These are phyloP conservation scores for Horisme vitalbata DNA, from an alignment of 2,888 invertebrate genomes.

Conservation along the genomic window DNA sequence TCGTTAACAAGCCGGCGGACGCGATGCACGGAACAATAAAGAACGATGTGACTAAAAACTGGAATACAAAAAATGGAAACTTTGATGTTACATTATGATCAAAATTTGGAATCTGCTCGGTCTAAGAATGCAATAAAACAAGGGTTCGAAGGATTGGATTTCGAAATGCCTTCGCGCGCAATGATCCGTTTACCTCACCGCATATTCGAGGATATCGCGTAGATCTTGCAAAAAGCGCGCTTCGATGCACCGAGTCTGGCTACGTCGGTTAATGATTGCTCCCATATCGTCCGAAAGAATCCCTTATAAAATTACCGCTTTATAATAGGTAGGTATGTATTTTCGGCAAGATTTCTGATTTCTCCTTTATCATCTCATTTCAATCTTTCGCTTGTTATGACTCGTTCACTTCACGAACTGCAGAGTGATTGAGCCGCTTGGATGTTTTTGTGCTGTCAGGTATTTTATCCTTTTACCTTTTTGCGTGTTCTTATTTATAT, in stretches of 20 bases:
- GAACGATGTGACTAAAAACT: conserved; percentile 67
- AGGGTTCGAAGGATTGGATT: conserved; percentile 47
- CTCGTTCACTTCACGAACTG: conserved; percentile 61
- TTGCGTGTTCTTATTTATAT: conserved; percentile 52
- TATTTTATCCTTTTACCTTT: conserved; percentile 50
- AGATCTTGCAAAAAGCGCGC: conserved; percentile 68
- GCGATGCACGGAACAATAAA: conserved; percentile 74
- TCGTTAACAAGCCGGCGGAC: conserved; percentile 76
- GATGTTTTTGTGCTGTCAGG: conserved; percentile 56
- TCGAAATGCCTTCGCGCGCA: conserved; percentile 51
- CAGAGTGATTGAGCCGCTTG: conserved; percentile 61
- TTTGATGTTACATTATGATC: conserved; percentile 40
- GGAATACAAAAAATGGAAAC: conserved; percentile 58
- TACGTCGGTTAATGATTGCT: conserved; percentile 70
- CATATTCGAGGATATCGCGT: conserved; percentile 71
- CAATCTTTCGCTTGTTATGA: conserved; percentile 78
- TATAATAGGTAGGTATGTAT: conserved; percentile 71
- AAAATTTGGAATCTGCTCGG: conserved; percentile 33
- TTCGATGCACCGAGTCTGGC: conserved; percentile 53
- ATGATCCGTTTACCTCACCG: conserved; percentile 58
- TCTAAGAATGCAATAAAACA: conserved; percentile 43
- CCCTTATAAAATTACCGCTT: conserved; percentile 77
- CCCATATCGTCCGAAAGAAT: conserved; percentile 75
- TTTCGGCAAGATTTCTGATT: conserved; percentile 80
- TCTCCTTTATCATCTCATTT: conserved; percentile 73